Base-by-base conservation (phyloP, 2,113 vertebrate species). In the Eolophus roseicapilla region DNA sequence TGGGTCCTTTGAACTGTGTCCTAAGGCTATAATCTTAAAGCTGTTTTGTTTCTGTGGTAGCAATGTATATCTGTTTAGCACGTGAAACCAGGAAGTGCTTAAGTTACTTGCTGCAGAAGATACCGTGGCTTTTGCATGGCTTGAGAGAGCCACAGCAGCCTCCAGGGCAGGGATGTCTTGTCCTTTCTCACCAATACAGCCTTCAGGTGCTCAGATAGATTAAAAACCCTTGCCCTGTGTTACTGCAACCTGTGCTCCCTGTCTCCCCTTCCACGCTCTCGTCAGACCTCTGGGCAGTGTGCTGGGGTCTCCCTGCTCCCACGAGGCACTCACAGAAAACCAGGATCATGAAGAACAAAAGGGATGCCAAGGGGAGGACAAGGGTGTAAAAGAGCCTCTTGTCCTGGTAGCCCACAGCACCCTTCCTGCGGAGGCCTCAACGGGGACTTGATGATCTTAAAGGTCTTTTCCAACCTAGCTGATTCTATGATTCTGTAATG, bases 321-420 rank as follows among this genome's bases (percentile, higher is more conserved):
- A 52, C 29, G 15, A 16, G 84, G n/a, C 68, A 25, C 52, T 46
- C 3, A 0, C n/a, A 28, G 57, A n/a, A 84, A 31, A 3, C 37
- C 50, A 13, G 1, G 0, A 21, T 14, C 31, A 0, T 2, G 2
- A 23, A 57, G 49, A 44, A 47, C 78, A 39, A 49, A 39, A 35
- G 13, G 33, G 13, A 6, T 20, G 43, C 29, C 33, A n/a, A 52
- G 69, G 41, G 67, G 57, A 33, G 46, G 70, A 3, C 13, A 41
- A 17, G 35, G 52, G 18, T 6, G 1, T 21, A 35, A 55, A 60
- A 43, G 49, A 78, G 17, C 23, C 37, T 43, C 33, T 31, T 67
- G 53, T 65, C 46, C 68, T 68, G 7, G 19, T 12, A n/a, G 25
- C 53, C 37, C n/a, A 11, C 21, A 75, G 57, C 82, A 43, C 39